Evolutionary conservation across 2,888 invertebrate species (phyloP).

Genomic region (Melanostoma scalare): DNA sequence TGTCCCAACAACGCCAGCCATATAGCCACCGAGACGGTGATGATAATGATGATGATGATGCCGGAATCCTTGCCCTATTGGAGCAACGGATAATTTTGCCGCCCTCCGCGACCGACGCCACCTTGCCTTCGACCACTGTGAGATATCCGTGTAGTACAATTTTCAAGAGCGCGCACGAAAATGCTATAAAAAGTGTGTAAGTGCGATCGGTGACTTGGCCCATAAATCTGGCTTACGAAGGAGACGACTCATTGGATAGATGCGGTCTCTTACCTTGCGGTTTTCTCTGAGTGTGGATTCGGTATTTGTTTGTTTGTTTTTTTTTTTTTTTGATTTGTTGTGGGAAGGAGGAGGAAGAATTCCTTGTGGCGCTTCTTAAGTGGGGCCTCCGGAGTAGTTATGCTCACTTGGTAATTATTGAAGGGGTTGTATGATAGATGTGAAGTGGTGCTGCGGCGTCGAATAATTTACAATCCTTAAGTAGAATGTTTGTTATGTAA

Average conservation of each 20-base stretch:
- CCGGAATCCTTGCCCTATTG: slow-evolving; percentile 51
- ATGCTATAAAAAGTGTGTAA: slow-evolving; percentile 72
- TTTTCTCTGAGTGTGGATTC: background rate
- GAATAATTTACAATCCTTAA: slow-evolving; percentile 47
- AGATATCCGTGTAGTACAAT: slow-evolving; percentile 59
- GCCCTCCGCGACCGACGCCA: background rate
- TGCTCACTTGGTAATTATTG: slow-evolving; percentile 42
- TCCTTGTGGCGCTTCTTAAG: slow-evolving; percentile 52
- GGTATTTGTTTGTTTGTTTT: background rate
- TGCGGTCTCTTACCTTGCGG: background rate
- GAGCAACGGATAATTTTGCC: slow-evolving; percentile 55
- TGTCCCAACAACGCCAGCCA: slow-evolving; percentile 28
- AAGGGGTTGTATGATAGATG: slow-evolving; percentile 41
- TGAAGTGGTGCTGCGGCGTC: slow-evolving; percentile 29
- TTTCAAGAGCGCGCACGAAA: slow-evolving; percentile 67
- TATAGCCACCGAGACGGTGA: background rate
- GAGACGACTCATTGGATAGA: slow-evolving; percentile 34
- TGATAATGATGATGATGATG: too few relatives aligned
- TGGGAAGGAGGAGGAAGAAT: slow-evolving; percentile 16
- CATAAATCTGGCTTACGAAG: slow-evolving; percentile 60
- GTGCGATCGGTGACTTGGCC: slow-evolving; percentile 68
- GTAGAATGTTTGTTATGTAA: slow-evolving; percentile 41
- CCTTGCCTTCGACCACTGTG: slow-evolving; percentile 22
- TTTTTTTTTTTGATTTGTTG: background rate
- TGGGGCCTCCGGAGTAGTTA: slow-evolving; percentile 35